These are phyloP conservation scores for Planiliza haematocheilus DNA, from an alignment of 2,113 vertebrate species.

Conservation along the genomic window DNA sequence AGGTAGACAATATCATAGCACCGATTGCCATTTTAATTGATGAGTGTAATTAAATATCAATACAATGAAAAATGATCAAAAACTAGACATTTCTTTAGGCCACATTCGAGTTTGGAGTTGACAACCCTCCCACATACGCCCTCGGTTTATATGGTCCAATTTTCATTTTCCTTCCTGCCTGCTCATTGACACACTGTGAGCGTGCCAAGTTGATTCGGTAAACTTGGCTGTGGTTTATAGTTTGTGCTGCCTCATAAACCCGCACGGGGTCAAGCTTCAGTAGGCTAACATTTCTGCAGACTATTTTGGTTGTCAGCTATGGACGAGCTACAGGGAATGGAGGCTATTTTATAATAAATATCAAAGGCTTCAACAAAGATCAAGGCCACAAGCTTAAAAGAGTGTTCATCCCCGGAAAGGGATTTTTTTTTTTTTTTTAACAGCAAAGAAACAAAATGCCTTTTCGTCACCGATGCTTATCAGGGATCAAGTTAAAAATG, in stretches of 20 bases:
- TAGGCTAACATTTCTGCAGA: conserved; percentile 21
- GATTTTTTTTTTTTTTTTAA: too few relatives aligned
- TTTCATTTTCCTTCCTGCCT: conserved; percentile 39
- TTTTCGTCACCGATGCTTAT: not conserved
- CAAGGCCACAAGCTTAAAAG: conserved; percentile 44
- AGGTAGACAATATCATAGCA: conserved; percentile 31
- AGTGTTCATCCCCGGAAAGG: conserved; percentile 1
- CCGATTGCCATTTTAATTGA: conserved; percentile 65
- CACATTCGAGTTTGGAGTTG: conserved; percentile 31
- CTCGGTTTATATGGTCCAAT: conserved; percentile 33
- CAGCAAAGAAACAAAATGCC: not conserved
- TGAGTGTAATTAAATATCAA: conserved; percentile 63
- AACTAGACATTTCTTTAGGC: conserved; percentile 42
- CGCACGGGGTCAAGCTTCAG: conserved; percentile 25
- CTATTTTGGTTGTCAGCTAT: conserved; percentile 31
- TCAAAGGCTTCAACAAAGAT: conserved; percentile 43
- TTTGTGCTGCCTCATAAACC: conserved; percentile 50
- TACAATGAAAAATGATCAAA: conserved; percentile 52
- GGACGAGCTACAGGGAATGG: not conserved
- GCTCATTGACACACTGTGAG: conserved; percentile 19
- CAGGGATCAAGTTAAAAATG: conserved; percentile 12
- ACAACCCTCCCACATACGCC: conserved; percentile 31
- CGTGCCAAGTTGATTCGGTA: conserved; percentile 26
- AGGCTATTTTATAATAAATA: conserved; percentile 26
- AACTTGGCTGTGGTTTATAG: conserved; percentile 35